Base-by-base conservation (phyloP, 2,888 invertebrate genomes). In the Nasonia oneida region DNA sequence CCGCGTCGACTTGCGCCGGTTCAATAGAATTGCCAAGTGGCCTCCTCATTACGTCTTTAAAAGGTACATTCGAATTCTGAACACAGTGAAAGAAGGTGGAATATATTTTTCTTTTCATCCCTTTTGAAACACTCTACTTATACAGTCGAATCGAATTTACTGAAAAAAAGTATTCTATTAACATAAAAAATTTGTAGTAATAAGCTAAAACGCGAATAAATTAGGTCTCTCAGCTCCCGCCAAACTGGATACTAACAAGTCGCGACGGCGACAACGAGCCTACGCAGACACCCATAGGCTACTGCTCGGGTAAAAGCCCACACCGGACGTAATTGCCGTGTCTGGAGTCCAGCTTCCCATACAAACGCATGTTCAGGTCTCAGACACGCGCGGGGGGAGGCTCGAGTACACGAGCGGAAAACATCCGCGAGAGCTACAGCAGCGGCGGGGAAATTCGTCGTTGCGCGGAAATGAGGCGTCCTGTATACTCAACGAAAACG, bases 391-490 rank as follows among this genome's bases (percentile, higher is more conserved):
- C 37, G 29, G 29, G 29, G 37, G 37, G 37, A 0, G 10, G 10
- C 47, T 47, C 67, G 67, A 67, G 67, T 29, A 67, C 67, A 67
- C 67, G 70, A 15, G 64, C 42, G 71, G 18, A n/a, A 14, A 67
- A 67, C 67, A 67, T 67, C 33, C 64, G 64, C 64, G 18, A 57
- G 6, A 15, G 57, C 37, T 37, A 29, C 29, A 37, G 37, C 37
- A 10, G 42, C 12, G 12, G 47, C 42, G 37, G 15, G 81, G 70
- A 81, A 57, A 71, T 50, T 53, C 53, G 61, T n/a, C 39, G 5
- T 18, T 70, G 23, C 47, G 50, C 87, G 87, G 87, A 87, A 87
- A 85, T 83, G 84, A 87, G 83, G 78, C 78, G 71, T 50, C 47
- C 71, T 67, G n/a, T 61, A 29, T 29, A 8, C 67, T 73, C 73